A percentile compares a stretch with the other conserved stretches of the same genome.
Conservation (phyloP, 1,140 invertebrate species). For the Zaprionus kolodkinae region DNA sequence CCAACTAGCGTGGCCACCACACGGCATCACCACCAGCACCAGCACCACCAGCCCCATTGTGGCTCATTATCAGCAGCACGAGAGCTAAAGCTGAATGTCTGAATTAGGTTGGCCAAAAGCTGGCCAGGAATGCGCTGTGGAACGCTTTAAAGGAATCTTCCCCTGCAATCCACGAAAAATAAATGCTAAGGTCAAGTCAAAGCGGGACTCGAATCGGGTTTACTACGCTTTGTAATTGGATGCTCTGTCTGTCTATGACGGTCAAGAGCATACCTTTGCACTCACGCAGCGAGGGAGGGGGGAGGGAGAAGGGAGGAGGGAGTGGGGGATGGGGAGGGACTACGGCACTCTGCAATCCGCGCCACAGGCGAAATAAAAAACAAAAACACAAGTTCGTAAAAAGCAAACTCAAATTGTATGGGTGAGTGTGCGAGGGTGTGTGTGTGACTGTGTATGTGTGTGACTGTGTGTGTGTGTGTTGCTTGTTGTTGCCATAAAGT, state of each 20-base stretch:
- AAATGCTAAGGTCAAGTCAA: constrained; percentile 74
- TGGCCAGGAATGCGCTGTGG: not conserved
- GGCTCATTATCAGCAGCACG: constrained; percentile 31
- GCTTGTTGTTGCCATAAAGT: constrained; percentile 38
- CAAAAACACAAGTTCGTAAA: constrained; percentile 33
- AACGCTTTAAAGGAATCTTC: not conserved
- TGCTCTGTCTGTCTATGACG: constrained; percentile 54
- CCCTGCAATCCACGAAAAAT: constrained; percentile 57
- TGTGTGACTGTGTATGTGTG: constrained; percentile 12
- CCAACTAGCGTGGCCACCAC: constrained; percentile 29
- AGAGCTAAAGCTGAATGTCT: constrained; percentile 9
- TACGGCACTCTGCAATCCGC: constrained; percentile 13
- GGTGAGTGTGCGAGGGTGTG: constrained; percentile 28
- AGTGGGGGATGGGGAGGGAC: not conserved
- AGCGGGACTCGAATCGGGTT: constrained; percentile 54
- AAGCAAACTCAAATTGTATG: constrained; percentile 44
- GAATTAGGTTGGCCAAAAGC: constrained; percentile 24
- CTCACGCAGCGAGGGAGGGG: not conserved
- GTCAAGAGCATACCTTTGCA: constrained; percentile 56
- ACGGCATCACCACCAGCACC: not conserved
- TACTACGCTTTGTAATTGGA: constrained; percentile 79
- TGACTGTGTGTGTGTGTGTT: constrained; percentile 13
- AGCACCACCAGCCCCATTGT: constrained; percentile 1
- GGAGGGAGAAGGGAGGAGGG: not conserved
- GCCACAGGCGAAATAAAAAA: constrained; percentile 25